phyloP scores from a whole-genome alignment of 2,888 invertebrate genomes.

The Ichneumon xanthorius region DNA sequence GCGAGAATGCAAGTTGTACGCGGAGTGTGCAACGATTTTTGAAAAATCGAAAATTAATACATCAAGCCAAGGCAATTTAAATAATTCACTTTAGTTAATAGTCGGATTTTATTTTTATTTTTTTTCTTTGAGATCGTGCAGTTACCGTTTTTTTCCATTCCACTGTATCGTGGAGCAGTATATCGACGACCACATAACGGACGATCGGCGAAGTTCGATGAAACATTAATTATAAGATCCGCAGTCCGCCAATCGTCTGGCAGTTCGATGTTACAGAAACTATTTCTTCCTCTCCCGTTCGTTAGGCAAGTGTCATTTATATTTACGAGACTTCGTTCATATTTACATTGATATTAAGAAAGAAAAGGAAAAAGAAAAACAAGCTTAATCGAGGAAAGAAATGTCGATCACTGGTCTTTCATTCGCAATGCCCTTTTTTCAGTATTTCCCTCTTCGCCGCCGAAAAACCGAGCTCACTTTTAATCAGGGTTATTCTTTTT shows the following conservation, averaged over 20 bases:
- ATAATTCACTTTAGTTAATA: slow-evolving; percentile 78
- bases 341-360: slow-evolving; percentile 63
- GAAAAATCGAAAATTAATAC: slow-evolving; percentile 64
- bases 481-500: slow-evolving; percentile 32
- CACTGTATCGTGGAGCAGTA: slow-evolving; percentile 47
- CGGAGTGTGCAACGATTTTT: slow-evolving; percentile 52
- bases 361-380: slow-evolving; percentile 72
- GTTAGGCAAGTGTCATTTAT: slow-evolving; percentile 72
- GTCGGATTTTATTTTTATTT: slow-evolving; percentile 58
- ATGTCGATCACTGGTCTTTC: slow-evolving; percentile 80
- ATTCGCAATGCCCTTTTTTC: slow-evolving; percentile 77
- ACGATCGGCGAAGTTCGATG: slow-evolving; percentile 66
- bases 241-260: slow-evolving; percentile 69
- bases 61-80: slow-evolving; percentile 66
- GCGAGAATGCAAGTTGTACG: slow-evolving; percentile 61
- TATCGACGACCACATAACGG: slow-evolving; percentile 52
- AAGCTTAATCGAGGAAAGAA: slow-evolving; percentile 56
- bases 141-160: slow-evolving; percentile 60
- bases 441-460: slow-evolving; percentile 52
- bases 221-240: slow-evolving; percentile 51
- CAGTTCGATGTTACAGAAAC: slow-evolving; percentile 65
- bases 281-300: slow-evolving; percentile 45
- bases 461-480: slow-evolving; percentile 50
- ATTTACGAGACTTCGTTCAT: slow-evolving; percentile 71
- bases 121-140: slow-evolving; percentile 75